phyloP scores from a whole-genome alignment of 2,113 vertebrate species.

The Microcebus jonahi region DNA sequence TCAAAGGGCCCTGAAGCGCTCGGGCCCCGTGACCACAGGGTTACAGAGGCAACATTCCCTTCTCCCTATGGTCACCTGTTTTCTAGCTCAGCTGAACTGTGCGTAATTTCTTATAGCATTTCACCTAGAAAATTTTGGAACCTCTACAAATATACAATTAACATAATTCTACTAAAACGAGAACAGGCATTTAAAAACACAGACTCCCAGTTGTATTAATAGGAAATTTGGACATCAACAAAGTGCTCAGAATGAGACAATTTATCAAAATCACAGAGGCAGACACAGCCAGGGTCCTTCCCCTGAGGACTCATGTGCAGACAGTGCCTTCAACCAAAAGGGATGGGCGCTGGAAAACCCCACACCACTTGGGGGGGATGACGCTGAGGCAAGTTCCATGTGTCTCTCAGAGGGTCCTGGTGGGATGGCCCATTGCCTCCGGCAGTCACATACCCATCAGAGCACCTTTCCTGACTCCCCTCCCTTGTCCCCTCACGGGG shows the following conservation, averaged over 20 bases:
- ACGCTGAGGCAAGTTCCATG: not conserved
- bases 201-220: not conserved
- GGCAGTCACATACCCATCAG: not conserved
- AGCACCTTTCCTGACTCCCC: not conserved
- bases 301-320: not conserved
- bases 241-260: not conserved
- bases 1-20: not conserved
- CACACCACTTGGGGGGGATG: not conserved
- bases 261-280: not conserved
- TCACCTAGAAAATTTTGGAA: not conserved
- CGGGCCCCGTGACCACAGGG: rapidly evolving
- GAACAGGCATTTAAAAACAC: not conserved
- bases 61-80: not conserved
- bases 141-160: not conserved
- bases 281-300: not conserved
- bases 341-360: not conserved
- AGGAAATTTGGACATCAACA: not conserved
- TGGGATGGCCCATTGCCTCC: not conserved
- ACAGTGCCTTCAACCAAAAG: not conserved
- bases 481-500: not conserved
- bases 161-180: not conserved
- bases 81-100: slow-evolving; percentile 8
- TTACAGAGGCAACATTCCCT: not conserved
- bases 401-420: not conserved
- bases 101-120: not conserved